Evolutionary conservation across 2,888 invertebrate genomes (phyloP), one percentile per base, ranked within the genome.

Genomic region (Unio delphinus): DNA sequence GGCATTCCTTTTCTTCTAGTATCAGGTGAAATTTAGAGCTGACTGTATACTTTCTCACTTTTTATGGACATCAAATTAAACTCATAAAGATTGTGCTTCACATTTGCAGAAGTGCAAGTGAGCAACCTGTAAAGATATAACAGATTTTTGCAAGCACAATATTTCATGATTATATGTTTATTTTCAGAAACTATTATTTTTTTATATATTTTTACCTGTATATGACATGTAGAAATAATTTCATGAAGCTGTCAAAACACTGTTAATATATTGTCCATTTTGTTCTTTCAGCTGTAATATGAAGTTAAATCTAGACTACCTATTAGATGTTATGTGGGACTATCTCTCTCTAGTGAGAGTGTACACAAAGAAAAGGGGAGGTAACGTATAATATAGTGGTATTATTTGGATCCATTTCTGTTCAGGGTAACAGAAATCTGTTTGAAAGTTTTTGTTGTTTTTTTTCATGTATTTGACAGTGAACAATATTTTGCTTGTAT

Each of bases 301-400:
- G 98, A 97, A 97, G 90, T 92, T 99, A 67, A 99, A 99, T 91
- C 91, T 99, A 88, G 99, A 99, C 90, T 98, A 94, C 90, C 92
- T 99, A 78, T 90, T 99, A 87, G 96, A 97, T 87, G 94, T 93
- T 2, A 91, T 99, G 45, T 99, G 99, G 99, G 97, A 98, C 88
- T 94, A 95, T 85, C 92, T 99, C 75, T 94, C 95, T 26, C 92
- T 99, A 58, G 96, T 99, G 87, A 92, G 98, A 81, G 96, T 99
- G 3, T 99, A 98, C 91, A 99, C 99, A 56, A 99, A 99, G 92
- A 99, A 99, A 90, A 96, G 99, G 0, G 99, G 99, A 82, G 88
- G 90, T 90, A 83, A 81, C 11, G 45, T 45, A 45, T 45, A 11
- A 15, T 11, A 45, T 45, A 45, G 45, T 45, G 45, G 45, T 3